A percentile compares a stretch with the other conserved stretches of the same genome.
phyloP scores from a whole-genome alignment of 2,797 vertebrate genomes.

The Sebastes baramenuke region DNA sequence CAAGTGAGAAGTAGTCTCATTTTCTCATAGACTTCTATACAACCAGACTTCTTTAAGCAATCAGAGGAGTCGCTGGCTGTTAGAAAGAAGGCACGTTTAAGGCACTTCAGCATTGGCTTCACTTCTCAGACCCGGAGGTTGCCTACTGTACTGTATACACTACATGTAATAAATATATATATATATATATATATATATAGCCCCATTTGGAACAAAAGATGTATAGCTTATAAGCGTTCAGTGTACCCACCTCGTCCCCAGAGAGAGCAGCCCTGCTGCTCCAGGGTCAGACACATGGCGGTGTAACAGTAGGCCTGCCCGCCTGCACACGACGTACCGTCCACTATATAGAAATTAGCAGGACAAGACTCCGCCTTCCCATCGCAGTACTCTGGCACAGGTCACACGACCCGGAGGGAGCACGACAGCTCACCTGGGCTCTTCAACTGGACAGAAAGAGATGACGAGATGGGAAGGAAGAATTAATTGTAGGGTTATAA shows the following conservation, averaged over 20 bases:
- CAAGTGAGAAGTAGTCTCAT: accelerated
- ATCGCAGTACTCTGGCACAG: slow-evolving; percentile 91
- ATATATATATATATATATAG: no score
- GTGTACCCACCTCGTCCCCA: slow-evolving; percentile 89
- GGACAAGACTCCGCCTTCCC: slow-evolving; percentile 92
- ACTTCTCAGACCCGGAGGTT: no score
- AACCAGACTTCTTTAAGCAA: no score
- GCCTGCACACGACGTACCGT: slow-evolving; percentile 85
- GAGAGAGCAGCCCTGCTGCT: slow-evolving; percentile 92
- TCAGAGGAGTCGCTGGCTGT: no score
- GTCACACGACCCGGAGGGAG: slow-evolving; percentile 88
- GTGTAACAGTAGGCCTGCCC: slow-evolving; percentile 95
- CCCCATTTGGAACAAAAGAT: not conserved
- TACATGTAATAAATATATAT: not conserved
- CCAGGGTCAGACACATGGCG: slow-evolving; percentile 95
- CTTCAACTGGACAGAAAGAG: slow-evolving; percentile 82
- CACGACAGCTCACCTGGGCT: slow-evolving; percentile 88
- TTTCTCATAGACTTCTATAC: no score
- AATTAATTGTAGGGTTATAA: not conserved
- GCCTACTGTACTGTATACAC: not conserved
- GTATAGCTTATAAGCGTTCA: not conserved
- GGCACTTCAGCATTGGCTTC: no score
- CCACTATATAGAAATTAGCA: slow-evolving; percentile 91
- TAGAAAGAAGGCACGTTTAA: no score
- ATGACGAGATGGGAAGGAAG: not conserved